phyloP scores from a whole-genome alignment of 2,113 vertebrate species.

The Heterochromis multidens region DNA sequence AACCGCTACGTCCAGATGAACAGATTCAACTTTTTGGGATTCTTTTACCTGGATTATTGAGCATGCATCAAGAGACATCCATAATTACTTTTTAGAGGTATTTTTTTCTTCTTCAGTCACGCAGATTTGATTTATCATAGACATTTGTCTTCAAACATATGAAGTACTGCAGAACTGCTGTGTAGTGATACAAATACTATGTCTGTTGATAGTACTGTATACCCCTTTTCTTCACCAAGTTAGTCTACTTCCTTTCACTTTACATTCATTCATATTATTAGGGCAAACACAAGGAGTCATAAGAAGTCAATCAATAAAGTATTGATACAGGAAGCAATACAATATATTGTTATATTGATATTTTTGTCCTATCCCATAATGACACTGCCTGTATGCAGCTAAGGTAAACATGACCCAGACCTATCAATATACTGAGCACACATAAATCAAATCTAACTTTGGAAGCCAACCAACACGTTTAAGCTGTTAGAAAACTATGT shows the following conservation, averaged over 20 bases:
- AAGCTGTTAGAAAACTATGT: background rate
- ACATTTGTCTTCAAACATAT: background rate
- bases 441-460: background rate
- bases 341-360: background rate
- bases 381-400: fast-evolving
- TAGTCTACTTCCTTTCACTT: background rate
- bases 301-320: background rate
- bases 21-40: too few relatives aligned
- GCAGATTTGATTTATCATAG: too few relatives aligned
- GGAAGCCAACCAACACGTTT: background rate
- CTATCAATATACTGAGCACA: background rate
- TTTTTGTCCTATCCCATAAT: background rate
- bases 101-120: too few relatives aligned
- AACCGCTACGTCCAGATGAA: too few relatives aligned
- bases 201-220: background rate
- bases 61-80: too few relatives aligned
- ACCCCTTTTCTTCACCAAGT: background rate
- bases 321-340: background rate
- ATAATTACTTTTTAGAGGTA: too few relatives aligned
- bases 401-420: background rate
- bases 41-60: too few relatives aligned
- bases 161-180: background rate
- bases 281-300: background rate
- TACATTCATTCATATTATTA: background rate
- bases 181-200: background rate